phyloP scores from a whole-genome alignment of 2,888 invertebrate genomes.

The Melieria omissa region DNA sequence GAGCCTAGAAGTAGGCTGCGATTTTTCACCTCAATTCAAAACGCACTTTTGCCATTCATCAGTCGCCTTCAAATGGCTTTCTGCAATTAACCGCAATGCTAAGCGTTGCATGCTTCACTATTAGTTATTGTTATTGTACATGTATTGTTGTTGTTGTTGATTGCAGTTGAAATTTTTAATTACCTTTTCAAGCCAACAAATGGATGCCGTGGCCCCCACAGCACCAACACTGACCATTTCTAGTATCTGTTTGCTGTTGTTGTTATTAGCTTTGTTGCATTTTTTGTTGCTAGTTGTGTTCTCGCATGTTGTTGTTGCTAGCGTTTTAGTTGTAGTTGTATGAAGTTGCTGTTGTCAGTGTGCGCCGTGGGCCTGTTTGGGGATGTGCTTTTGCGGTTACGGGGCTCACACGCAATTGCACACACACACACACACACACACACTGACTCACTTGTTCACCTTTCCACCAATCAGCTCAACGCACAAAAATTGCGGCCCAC shows the following conservation, averaged over 20 bases:
- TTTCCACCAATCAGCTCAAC: constrained; percentile 62
- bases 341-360: background rate
- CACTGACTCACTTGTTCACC: constrained; percentile 14
- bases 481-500: constrained; percentile 51
- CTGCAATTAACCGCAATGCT: constrained; percentile 33
- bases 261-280: constrained; percentile 27
- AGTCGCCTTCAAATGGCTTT: constrained; percentile 1
- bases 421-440: constrained; percentile 14
- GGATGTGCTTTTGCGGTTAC: constrained; percentile 37
- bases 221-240: constrained; percentile 12
- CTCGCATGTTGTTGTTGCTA: constrained; percentile 13
- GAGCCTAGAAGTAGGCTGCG: constrained; percentile 50
- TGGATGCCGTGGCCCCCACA: background rate
- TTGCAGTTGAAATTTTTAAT: constrained; percentile 35
- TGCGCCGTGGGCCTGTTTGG: constrained; percentile 29
- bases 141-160: background rate
- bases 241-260: constrained; percentile 20
- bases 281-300: constrained; percentile 1
- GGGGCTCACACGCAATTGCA: constrained; percentile 17
- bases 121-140: background rate
- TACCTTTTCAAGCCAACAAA: constrained; percentile 21
- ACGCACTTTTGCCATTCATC: background rate
- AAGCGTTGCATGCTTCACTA: background rate
- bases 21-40: constrained; percentile 16
- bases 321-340: constrained; percentile 5